Base-by-base conservation (phyloP, 2,797 vertebrate genomes). In the Pantherophis alleghaniensis region DNA sequence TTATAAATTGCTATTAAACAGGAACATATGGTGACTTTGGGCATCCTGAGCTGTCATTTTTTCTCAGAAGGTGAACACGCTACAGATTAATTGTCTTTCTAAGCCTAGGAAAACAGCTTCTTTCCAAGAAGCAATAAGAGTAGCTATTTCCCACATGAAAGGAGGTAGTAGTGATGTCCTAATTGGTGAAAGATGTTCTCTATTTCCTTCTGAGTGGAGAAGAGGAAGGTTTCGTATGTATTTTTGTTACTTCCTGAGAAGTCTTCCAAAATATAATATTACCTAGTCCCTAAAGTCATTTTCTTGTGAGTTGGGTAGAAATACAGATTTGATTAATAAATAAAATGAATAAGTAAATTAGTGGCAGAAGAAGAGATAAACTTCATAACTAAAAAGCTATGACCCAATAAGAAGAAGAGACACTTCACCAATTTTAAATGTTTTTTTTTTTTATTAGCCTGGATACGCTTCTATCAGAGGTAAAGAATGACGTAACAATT, bases 1-100 rank as follows among this genome's bases (percentile, higher is more conserved):
- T 96, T 96, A 95, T 93, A 96, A 96, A 96, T 93, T 95, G 95
- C 93, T 96, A 96, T 96, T 97, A 97, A 97, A 94, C 93, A 94
- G 14, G 92, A 97, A 95, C 96, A 97, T 96, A 96, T 95, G 96
- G 95, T 92, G 94, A 94, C 95, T 95, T 94, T 86, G 0, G 93
- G 11, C 57, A 0, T 95, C 92, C 92, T 94, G 69, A 42, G 79
- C 87, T 74, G 47, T 91, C 94, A 74, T 91, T 94, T 87, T n/a
- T 55, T 95, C 91, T 95, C 90, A 59, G 79, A 93, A 86, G 91
- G 42, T 91, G 55, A 93, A 59, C 94, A 13, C 4, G 91, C 37
- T 92, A 63, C 86, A 92, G 94, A 96, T 79, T 79, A 69, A 56
- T 95, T 93, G 90, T 59, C 0, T 66, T 91, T 96, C 94, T 12